Conservation (phyloP, 2,797 vertebrate species). For the Tragelaphus oryx region DNA sequence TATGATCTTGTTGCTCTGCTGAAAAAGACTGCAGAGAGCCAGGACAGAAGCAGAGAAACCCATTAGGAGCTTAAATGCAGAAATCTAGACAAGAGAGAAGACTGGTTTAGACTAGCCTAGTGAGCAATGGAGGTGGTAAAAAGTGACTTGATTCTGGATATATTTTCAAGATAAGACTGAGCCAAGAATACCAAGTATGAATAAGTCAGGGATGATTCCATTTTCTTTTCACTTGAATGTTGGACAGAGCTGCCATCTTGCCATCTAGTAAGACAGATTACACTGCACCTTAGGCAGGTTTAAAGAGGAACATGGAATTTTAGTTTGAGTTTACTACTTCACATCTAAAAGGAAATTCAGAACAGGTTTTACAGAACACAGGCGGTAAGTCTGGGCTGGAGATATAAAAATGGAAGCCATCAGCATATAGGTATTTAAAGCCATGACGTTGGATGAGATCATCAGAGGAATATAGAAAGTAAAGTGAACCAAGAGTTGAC, state of each 20-base stretch:
- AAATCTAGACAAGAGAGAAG: background rate
- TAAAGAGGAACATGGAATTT: background rate
- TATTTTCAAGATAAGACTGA: constrained; percentile 30
- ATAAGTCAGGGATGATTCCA: background rate
- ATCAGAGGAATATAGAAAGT: constrained; percentile 20
- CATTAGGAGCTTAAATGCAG: background rate
- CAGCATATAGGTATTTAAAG: constrained; percentile 27
- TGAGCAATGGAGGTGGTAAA: background rate
- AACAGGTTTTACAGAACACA: background rate
- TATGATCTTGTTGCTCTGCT: background rate
- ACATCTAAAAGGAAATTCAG: background rate
- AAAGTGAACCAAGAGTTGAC: constrained; percentile 17
- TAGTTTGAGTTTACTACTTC: background rate
- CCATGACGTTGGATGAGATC: background rate
- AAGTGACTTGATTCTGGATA: background rate
- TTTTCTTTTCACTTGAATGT: background rate
- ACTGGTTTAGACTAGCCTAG: background rate
- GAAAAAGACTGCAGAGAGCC: background rate
- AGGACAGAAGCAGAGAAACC: background rate
- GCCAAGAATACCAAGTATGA: constrained; percentile 21
- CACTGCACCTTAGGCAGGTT: background rate
- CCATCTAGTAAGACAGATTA: background rate
- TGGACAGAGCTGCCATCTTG: background rate
- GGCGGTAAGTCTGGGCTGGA: background rate
- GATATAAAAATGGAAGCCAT: constrained; percentile 3